Evolutionary conservation across 1,140 invertebrate genomes (phyloP).

Genomic region (Drosophila auraria): DNA sequence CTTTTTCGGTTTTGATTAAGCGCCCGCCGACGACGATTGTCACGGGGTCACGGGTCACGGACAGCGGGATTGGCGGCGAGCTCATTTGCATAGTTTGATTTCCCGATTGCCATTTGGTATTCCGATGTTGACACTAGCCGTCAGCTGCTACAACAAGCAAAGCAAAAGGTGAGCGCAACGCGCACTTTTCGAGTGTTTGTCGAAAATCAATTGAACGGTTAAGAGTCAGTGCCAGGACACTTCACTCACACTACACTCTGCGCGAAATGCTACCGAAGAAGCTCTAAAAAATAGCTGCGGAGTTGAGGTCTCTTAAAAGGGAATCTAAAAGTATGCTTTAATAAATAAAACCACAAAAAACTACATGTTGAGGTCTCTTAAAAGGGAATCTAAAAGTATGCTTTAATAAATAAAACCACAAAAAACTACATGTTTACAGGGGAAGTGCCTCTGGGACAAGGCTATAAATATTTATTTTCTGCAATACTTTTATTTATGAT

Average conservation of each 20-base stretch:
- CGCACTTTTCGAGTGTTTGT: conserved; percentile 35
- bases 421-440: background rate
- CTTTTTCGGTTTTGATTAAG: conserved; percentile 67
- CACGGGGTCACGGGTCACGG: conserved; percentile 12
- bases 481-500: background rate
- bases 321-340: background rate
- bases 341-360: background rate
- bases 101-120: conserved; percentile 20
- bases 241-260: conserved; percentile 25
- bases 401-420: background rate
- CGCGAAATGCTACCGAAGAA: background rate
- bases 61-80: background rate
- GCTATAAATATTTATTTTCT: background rate
- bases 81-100: conserved; percentile 62
- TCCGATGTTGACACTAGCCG: conserved; percentile 53
- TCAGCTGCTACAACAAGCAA: conserved; percentile 43
- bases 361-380: too few relatives aligned
- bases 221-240: conserved; percentile 45
- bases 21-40: conserved; percentile 20
- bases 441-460: background rate
- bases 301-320: background rate
- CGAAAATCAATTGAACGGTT: conserved; percentile 54
- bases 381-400: background rate
- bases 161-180: conserved; percentile 38
- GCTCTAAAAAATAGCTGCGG: background rate